Evolutionary conservation across 2,797 vertebrate genomes (phyloP).

Genomic region (Pantherophis vulpinus): DNA sequence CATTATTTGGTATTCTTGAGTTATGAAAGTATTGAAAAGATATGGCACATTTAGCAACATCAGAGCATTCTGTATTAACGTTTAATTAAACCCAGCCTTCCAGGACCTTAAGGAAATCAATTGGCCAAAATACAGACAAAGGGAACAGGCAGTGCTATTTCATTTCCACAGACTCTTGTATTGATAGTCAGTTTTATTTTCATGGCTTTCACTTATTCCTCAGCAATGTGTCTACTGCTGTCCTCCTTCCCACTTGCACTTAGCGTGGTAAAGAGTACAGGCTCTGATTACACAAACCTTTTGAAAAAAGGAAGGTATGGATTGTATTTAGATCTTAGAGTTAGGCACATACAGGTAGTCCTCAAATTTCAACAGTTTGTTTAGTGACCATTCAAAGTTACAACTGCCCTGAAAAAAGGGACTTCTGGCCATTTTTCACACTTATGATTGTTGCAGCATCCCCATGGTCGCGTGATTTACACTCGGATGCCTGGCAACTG

Average conservation of each 20-base stretch:
- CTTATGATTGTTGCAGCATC: no score
- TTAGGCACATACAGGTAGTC: background rate
- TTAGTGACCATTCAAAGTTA: background rate
- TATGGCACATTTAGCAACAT: constrained; percentile 70
- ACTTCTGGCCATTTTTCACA: background rate
- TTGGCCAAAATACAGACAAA: constrained; percentile 59
- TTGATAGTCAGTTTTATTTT: constrained; percentile 21
- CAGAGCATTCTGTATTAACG: constrained; percentile 74
- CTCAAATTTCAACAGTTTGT: background rate
- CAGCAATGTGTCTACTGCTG: background rate
- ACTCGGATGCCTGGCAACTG: background rate
- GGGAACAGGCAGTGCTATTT: constrained; percentile 63
- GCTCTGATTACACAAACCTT: background rate
- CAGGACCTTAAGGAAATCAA: constrained; percentile 47
- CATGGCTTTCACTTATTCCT: background rate
- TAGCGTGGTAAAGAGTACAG: background rate
- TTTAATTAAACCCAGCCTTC: constrained; percentile 75
- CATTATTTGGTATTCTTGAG: constrained; percentile 12
- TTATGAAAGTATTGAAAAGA: constrained; percentile 49
- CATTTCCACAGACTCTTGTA: constrained; percentile 39
- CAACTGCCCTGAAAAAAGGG: background rate
- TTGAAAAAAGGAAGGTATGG: background rate
- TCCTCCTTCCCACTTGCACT: background rate
- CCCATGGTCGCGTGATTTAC: background rate
- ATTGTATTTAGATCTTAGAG: background rate